Percentiles rank a stretch among this genome's conserved stretches.
Evolutionary conservation across 1,140 invertebrate species (phyloP).

Genomic region (Gonatopus flavifemur): DNA sequence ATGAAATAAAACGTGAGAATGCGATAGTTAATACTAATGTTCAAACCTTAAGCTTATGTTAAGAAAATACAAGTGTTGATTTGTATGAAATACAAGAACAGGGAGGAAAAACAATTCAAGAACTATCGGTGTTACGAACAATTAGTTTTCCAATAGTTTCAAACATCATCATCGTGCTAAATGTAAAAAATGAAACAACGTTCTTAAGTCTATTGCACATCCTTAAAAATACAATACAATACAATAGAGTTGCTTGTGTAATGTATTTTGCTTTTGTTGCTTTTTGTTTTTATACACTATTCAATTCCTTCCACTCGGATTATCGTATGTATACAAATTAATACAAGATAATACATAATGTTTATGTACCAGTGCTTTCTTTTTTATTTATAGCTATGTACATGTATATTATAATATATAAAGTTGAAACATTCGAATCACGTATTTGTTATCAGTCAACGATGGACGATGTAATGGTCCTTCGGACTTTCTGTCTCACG

Average conservation of each 20-base stretch:
- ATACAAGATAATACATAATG: conserved; percentile 43
- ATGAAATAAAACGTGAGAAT: no score
- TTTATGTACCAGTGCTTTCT: conserved; percentile 42
- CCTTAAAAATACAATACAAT: conserved; percentile 21
- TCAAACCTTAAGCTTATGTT: no score
- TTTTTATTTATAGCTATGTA: conserved; percentile 31
- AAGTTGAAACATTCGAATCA: conserved; percentile 23
- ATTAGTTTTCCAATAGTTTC: conserved; percentile 22
- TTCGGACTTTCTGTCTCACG: conserved; percentile 29
- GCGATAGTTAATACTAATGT: no score
- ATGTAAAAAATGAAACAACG: conserved; percentile 17
- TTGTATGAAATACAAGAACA: no score
- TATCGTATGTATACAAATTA: conserved; percentile 25
- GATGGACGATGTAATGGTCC: conserved; percentile 24
- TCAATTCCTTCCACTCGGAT: conserved; percentile 30
- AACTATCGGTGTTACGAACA: conserved; percentile 17
- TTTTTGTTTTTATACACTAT: conserved; percentile 17
- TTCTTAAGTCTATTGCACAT: conserved; percentile 38
- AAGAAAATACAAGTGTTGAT: no score
- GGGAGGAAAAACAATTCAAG: no score
- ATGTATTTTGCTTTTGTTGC: conserved; percentile 9
- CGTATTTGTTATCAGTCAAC: conserved; percentile 36
- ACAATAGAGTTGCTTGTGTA: no score
- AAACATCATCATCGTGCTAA: conserved; percentile 25
- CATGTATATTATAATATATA: no score